Percentiles rank a stretch among this genome's conserved stretches.
phyloP scores from a whole-genome alignment of 2,113 vertebrate species.

The Bubo bubo region DNA sequence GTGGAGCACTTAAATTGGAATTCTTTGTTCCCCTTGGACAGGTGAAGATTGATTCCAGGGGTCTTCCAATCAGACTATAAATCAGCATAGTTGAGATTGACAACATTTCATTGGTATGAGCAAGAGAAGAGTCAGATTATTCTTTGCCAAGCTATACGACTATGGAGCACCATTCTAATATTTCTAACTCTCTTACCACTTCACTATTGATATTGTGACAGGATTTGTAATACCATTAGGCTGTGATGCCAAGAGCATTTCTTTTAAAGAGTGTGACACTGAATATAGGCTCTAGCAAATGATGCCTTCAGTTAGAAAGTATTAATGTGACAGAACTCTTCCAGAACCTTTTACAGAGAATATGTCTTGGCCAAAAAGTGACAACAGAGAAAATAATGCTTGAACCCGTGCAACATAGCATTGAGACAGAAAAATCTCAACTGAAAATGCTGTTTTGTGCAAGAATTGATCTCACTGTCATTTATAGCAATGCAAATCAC shows the following conservation, averaged over 20 bases:
- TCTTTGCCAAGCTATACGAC: slow-evolving; percentile 1
- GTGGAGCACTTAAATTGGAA: not conserved
- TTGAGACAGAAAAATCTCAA: not conserved
- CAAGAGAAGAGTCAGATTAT: not conserved
- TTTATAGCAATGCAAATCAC: slow-evolving; percentile 2
- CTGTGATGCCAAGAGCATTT: slow-evolving; percentile 38
- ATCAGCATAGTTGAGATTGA: not conserved
- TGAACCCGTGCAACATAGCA: not conserved
- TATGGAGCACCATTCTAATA: not conserved
- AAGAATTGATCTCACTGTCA: not conserved
- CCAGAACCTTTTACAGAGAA: slow-evolving; percentile 34
- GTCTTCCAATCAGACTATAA: not conserved
- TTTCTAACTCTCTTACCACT: slow-evolving; percentile 36
- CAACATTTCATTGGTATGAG: slow-evolving; percentile 8
- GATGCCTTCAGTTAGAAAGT: slow-evolving; percentile 39
- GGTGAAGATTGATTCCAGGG: slow-evolving; percentile 13
- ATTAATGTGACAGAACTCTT: slow-evolving; percentile 44
- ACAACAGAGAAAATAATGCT: slow-evolving; percentile 31
- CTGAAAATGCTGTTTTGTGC: not conserved
- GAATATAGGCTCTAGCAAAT: slow-evolving; percentile 48
- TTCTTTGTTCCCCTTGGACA: slow-evolving; percentile 2
- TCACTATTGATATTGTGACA: slow-evolving; percentile 31
- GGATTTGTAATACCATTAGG: slow-evolving; percentile 47
- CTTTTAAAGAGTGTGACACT: slow-evolving; percentile 46
- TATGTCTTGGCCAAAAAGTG: slow-evolving; percentile 17